phyloP scores from a whole-genome alignment of 2,888 invertebrate species.

The Heliconius charithonia region DNA sequence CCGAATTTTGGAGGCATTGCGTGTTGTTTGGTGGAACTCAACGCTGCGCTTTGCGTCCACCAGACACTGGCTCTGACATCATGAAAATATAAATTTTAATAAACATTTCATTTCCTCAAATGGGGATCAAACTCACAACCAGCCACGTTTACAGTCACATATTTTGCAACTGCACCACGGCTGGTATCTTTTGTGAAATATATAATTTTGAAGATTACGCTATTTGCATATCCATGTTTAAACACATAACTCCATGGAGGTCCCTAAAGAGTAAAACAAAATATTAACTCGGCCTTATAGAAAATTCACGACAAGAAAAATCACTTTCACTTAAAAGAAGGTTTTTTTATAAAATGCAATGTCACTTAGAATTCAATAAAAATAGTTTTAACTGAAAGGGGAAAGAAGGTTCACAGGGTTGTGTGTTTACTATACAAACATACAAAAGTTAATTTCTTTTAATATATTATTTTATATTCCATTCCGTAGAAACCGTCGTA shows the following conservation, averaged over 20 bases:
- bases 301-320: conserved; percentile 50
- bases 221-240: conserved; percentile 28
- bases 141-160: too few species aligned
- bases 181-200: not conserved
- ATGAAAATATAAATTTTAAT: too few species aligned
- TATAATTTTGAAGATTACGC: not conserved
- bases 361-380: conserved; percentile 42
- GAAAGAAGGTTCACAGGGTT: conserved; percentile 8
- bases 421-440: not conserved
- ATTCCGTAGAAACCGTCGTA: not conserved
- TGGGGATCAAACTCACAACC: too few species aligned
- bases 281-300: conserved; percentile 49
- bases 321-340: conserved; percentile 46
- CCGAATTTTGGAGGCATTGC: too few species aligned
- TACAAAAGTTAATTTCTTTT: not conserved
- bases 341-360: conserved; percentile 36
- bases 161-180: too few species aligned
- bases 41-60: too few species aligned
- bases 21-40: too few species aligned
- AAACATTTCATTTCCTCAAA: too few species aligned
- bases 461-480: not conserved
- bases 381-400: conserved; percentile 32
- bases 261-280: conserved; percentile 43
- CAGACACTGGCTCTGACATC: too few species aligned
- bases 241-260: conserved; percentile 25